Conservation (phyloP, 2,113 vertebrate genomes). For the Tetraodon nigroviridis region DNA sequence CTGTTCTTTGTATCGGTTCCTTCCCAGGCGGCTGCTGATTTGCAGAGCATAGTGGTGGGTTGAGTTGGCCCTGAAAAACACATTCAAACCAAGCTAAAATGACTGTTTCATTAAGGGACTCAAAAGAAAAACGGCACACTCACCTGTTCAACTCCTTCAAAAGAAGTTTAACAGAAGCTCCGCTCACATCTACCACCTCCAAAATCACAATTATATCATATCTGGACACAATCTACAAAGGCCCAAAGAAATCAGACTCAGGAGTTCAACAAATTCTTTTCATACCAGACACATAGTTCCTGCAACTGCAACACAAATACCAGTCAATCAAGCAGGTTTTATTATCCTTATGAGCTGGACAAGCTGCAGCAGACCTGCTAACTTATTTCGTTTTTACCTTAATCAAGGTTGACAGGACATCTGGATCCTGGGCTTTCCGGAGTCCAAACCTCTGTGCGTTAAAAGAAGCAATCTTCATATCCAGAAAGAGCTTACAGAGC, state of each 20-base stretch:
- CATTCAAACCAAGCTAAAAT: neutral
- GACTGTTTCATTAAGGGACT: neutral
- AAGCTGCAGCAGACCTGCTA: neutral
- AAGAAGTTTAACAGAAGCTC: slow-evolving; percentile 50
- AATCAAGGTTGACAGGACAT: slow-evolving; percentile 40
- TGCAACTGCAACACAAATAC: slow-evolving; percentile 6
- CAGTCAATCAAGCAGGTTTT: too few species aligned
- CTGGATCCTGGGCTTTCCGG: slow-evolving; percentile 38
- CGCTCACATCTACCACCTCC: slow-evolving; percentile 64
- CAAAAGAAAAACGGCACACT: neutral
- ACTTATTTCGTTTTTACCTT: slow-evolving; percentile 27
- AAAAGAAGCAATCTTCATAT: slow-evolving; percentile 57
- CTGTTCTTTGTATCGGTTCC: slow-evolving; percentile 68
- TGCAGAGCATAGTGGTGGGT: slow-evolving; percentile 50
- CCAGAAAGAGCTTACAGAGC: slow-evolving; percentile 2
- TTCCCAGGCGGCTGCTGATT: slow-evolving; percentile 62
- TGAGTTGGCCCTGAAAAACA: slow-evolving; percentile 43
- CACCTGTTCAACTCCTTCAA: slow-evolving; percentile 63
- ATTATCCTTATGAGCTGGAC: neutral
- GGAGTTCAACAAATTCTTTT: neutral
- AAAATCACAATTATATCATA: slow-evolving; percentile 71
- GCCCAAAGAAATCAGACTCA: neutral
- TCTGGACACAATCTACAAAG: slow-evolving; percentile 59
- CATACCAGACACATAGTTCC: neutral
- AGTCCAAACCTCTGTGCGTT: slow-evolving; percentile 47